phyloP scores from a whole-genome alignment of 2,888 invertebrate species.

The Heliconius cydno region DNA sequence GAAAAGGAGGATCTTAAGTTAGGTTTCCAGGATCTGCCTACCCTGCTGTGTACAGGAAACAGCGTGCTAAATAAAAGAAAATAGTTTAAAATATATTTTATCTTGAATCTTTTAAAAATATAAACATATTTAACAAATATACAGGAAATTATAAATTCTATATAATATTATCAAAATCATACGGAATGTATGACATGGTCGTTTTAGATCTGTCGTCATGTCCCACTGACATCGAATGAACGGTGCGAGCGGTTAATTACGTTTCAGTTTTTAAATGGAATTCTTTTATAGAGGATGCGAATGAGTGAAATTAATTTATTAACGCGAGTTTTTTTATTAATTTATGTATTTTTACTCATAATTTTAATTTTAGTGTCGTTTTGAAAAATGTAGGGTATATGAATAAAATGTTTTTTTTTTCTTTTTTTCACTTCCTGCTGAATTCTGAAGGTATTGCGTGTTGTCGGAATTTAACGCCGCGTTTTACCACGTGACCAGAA shows the following conservation, averaged over 20 bases:
- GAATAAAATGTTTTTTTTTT: background rate
- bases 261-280: slow-evolving; percentile 23
- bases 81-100: too few species aligned
- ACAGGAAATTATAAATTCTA: slow-evolving; percentile 21
- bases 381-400: background rate
- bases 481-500: too few species aligned
- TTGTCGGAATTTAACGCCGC: too few species aligned
- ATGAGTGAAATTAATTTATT: slow-evolving; percentile 6
- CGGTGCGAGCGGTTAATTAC: slow-evolving; percentile 20
- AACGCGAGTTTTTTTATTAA: background rate
- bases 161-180: slow-evolving; percentile 1
- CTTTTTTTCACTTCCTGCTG: too few species aligned
- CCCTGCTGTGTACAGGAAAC: too few species aligned
- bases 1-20: too few species aligned
- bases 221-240: slow-evolving; percentile 23
- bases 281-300: slow-evolving; percentile 15
- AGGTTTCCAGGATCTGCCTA: too few species aligned
- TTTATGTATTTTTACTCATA: background rate
- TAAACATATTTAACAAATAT: background rate
- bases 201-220: slow-evolving; percentile 24
- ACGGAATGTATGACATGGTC: background rate
- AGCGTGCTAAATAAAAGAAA: too few species aligned
- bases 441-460: too few species aligned
- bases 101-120: too few species aligned
- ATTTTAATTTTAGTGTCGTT: background rate